These are phyloP conservation scores for Nothocercus nigrocapillus DNA, from an alignment of 2,113 vertebrate species.

Conservation along the genomic window DNA sequence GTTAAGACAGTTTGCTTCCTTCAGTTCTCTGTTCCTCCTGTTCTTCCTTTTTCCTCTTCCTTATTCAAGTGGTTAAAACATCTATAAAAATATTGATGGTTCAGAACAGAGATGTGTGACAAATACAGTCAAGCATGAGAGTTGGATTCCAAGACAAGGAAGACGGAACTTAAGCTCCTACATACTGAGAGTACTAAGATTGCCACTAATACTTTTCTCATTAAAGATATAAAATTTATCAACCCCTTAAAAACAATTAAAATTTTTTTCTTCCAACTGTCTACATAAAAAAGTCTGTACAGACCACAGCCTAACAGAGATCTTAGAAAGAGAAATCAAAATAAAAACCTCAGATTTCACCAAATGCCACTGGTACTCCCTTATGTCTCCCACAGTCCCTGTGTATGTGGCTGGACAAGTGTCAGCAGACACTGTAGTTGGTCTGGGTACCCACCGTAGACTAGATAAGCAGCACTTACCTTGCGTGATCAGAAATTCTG, in stretches of 20 bases:
- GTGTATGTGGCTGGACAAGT: neutral
- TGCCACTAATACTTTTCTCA: neutral
- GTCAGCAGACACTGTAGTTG: accelerated
- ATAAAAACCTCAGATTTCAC: neutral
- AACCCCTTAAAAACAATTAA: neutral
- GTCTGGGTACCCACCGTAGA: neutral
- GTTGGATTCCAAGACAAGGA: neutral
- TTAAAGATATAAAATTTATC: neutral
- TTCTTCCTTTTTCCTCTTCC: neutral
- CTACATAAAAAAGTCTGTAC: neutral
- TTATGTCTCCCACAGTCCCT: no score
- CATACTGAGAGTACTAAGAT: neutral
- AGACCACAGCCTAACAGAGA: neutral
- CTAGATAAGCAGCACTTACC: neutral
- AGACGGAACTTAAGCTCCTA: neutral
- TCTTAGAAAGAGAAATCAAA: neutral
- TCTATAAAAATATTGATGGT: neutral
- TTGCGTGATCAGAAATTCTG: neutral
- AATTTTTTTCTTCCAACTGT: neutral
- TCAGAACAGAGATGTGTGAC: neutral
- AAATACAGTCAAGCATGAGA: neutral
- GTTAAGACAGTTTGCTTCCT: neutral
- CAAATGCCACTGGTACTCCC: neutral
- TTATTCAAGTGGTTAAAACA: neutral
- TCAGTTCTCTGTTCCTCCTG: neutral